phyloP scores from a whole-genome alignment of 2,113 vertebrate genomes.

The Psephotus haematonotus region DNA sequence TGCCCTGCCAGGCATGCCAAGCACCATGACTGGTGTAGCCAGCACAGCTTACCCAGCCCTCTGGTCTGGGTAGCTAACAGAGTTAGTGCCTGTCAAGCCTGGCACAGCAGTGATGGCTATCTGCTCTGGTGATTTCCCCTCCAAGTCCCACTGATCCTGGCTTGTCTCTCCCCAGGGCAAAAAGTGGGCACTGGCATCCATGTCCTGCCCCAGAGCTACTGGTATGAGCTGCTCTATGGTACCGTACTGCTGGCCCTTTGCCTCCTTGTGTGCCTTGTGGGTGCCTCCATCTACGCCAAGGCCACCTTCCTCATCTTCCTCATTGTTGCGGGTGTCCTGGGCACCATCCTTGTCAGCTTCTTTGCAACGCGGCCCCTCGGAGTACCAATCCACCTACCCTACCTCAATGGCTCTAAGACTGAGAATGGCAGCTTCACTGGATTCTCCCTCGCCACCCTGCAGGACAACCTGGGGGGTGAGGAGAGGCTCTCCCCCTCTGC shows the following conservation, averaged over 20 bases:
- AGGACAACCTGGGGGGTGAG: constrained; percentile 82
- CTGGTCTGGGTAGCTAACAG: neutral
- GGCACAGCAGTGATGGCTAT: neutral
- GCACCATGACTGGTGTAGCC: accelerated
- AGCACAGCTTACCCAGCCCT: neutral
- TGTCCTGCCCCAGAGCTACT: constrained; percentile 84
- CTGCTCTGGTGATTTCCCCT: neutral
- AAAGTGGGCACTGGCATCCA: neutral
- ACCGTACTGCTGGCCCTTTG: constrained; percentile 81
- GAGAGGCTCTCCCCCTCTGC: neutral
- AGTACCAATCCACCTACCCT: constrained; percentile 66
- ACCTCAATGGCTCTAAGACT: constrained; percentile 1
- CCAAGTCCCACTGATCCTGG: accelerated
- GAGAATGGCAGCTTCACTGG: constrained; percentile 81
- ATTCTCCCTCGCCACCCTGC: constrained; percentile 84
- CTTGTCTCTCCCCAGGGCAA: constrained; percentile 46
- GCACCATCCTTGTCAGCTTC: constrained; percentile 86
- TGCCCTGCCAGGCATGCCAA: neutral
- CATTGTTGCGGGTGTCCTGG: constrained; percentile 82
- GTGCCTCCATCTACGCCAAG: constrained; percentile 89
- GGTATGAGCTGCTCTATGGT: constrained; percentile 86
- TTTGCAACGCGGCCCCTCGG: constrained; percentile 72
- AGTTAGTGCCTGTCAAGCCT: neutral
- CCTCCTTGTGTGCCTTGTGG: constrained; percentile 87
- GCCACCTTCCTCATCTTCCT: constrained; percentile 92